Evolutionary conservation across 2,797 vertebrate species (phyloP).

Genomic region (Petrocephalus sullivani): DNA sequence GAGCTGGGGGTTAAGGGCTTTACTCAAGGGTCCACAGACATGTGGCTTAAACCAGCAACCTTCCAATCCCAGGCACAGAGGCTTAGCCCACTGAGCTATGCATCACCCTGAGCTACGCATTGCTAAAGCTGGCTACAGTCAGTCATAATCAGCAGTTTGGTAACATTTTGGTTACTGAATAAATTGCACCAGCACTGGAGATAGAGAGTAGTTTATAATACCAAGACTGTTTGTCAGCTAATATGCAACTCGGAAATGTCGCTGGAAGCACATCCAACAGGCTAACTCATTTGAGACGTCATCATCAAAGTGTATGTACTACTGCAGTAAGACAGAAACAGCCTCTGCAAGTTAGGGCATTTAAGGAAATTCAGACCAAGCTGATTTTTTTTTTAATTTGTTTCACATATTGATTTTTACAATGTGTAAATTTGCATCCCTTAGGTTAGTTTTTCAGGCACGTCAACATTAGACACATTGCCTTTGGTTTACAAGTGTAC

Average conservation of each 20-base stretch:
- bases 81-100: neutral
- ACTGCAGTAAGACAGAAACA: neutral
- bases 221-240: neutral
- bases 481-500: neutral
- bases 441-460: neutral
- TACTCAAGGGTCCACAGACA: neutral
- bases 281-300: neutral
- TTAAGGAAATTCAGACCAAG: too few species aligned
- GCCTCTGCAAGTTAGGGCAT: neutral
- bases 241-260: neutral
- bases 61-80: neutral
- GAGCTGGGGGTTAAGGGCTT: neutral
- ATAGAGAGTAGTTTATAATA: neutral
- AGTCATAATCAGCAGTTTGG: neutral
- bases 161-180: neutral
- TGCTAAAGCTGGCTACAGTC: neutral
- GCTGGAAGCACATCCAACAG: neutral
- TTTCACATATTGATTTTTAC: too few species aligned
- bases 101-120: neutral
- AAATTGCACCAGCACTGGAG: neutral
- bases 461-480: neutral
- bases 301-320: neutral
- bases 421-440: neutral
- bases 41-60: neutral
- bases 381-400: too few species aligned